Percentiles rank a stretch among this genome's conserved stretches.
Evolutionary conservation across 1,140 invertebrate genomes (phyloP).

Genomic region (Cydia splendana): DNA sequence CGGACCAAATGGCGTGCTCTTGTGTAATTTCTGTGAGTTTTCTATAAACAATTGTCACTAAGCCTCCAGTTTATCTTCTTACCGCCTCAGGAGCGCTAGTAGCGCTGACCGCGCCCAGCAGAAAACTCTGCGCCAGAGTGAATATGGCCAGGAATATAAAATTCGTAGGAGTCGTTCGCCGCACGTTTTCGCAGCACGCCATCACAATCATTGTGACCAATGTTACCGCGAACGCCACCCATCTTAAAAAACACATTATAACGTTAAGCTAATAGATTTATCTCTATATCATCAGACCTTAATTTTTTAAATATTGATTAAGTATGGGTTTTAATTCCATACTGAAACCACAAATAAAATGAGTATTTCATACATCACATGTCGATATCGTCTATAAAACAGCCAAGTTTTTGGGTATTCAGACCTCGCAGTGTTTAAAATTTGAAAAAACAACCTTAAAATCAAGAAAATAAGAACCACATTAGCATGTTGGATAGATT

Average conservation of each 20-base stretch:
- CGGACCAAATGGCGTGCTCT: too few relatives aligned
- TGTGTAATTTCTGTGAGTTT: too few relatives aligned
- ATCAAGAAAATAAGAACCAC: not conserved
- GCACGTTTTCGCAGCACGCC: slow-evolving; percentile 91
- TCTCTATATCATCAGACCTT: too few relatives aligned
- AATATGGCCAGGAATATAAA: slow-evolving; percentile 94
- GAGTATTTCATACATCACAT: too few relatives aligned
- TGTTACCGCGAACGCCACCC: slow-evolving; percentile 85
- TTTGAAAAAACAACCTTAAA: not conserved
- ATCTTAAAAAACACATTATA: slow-evolving; percentile 57
- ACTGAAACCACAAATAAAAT: too few relatives aligned
- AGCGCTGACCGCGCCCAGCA: slow-evolving; percentile 85
- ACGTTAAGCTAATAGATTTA: not conserved
- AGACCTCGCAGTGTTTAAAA: not conserved
- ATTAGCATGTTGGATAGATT: not conserved
- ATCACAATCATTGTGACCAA: slow-evolving; percentile 90
- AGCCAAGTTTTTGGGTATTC: too few relatives aligned
- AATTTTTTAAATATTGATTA: too few relatives aligned
- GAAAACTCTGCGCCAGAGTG: slow-evolving; percentile 88
- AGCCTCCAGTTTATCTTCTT: slow-evolving; percentile 35
- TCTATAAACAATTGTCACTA: too few relatives aligned
- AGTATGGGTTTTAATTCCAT: too few relatives aligned
- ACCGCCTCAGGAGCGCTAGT: slow-evolving; percentile 82
- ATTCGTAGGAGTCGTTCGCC: slow-evolving; percentile 92
- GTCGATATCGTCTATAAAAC: too few relatives aligned